phyloP scores from a whole-genome alignment of 2,113 vertebrate species.

The Myrmecophaga tridactyla region DNA sequence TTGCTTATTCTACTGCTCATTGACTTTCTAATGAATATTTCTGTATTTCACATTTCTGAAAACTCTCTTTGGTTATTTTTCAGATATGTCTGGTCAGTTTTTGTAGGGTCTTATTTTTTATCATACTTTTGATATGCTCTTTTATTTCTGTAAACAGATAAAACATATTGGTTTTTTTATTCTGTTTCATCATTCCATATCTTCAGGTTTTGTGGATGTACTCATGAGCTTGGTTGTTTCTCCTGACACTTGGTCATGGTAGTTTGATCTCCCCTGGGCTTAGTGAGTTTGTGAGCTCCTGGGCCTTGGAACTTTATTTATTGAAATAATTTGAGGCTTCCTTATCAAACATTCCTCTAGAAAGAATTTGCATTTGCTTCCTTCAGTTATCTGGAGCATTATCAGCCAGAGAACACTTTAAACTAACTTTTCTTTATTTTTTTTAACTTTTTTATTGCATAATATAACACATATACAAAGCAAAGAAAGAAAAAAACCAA shows the following conservation, averaged over 20 bases:
- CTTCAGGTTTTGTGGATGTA: not conserved
- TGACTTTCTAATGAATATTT: not conserved
- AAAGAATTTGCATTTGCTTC: constrained; percentile 18
- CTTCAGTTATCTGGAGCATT: not conserved
- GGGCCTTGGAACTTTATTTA: not conserved
- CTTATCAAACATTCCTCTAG: not conserved
- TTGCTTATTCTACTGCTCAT: not conserved
- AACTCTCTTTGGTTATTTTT: not conserved
- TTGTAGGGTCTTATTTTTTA: not conserved
- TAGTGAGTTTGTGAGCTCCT: not conserved
- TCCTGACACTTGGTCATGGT: not conserved
- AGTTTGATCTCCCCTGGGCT: not conserved
- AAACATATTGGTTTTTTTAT: constrained; percentile 11
- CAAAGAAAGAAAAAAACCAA: too few species aligned
- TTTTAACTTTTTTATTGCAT: too few species aligned
- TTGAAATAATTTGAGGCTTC: not conserved
- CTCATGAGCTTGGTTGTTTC: not conserved
- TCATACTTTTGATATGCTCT: not conserved
- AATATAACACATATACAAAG: too few species aligned
- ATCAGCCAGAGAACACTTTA: not conserved
- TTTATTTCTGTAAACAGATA: not conserved
- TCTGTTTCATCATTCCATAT: not conserved
- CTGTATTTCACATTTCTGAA: constrained; percentile 19
- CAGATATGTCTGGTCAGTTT: not conserved
- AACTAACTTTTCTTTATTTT: constrained; percentile 39